phyloP scores from a whole-genome alignment of 2,888 invertebrate species.

The Harmothoe impar region DNA sequence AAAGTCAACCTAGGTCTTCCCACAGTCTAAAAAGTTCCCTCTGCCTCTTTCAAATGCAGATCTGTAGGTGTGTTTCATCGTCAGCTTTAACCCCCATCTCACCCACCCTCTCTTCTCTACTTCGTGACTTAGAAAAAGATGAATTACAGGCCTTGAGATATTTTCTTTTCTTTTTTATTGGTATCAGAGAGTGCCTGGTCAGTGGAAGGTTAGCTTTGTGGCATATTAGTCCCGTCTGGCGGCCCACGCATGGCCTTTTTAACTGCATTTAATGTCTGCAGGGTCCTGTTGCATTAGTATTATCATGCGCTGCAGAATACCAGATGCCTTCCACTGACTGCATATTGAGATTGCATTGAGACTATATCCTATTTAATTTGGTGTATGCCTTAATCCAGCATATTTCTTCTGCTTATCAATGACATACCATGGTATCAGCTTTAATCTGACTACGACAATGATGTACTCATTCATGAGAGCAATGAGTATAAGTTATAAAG shows the following conservation, averaged over 20 bases:
- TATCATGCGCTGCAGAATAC: no score
- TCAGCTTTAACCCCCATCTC: not conserved
- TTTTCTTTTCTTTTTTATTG: constrained; percentile 1
- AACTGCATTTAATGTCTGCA: not conserved
- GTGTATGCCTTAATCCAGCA: no score
- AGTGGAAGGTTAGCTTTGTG: not conserved
- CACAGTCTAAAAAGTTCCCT: not conserved
- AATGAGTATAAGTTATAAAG: no score
- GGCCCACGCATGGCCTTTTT: constrained; percentile 29
- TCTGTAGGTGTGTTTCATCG: not conserved
- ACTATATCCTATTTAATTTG: no score
- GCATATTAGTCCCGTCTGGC: constrained; percentile 15
- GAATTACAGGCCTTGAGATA: not conserved
- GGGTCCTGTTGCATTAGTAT: no score
- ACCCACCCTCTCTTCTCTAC: not conserved
- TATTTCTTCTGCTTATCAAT: no score
- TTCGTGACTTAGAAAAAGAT: not conserved
- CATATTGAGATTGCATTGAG: no score
- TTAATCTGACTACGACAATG: no score
- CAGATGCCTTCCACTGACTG: no score
- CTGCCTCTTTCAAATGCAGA: not conserved
- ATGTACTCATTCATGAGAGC: no score
- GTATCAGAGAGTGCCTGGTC: constrained; percentile 8
- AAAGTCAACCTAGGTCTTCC: no score
- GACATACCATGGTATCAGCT: no score